A percentile compares a stretch with the other conserved stretches of the same genome.
Evolutionary conservation across 2,113 vertebrate species (phyloP).

Genomic region (Ophthalmolycus amberensis): DNA sequence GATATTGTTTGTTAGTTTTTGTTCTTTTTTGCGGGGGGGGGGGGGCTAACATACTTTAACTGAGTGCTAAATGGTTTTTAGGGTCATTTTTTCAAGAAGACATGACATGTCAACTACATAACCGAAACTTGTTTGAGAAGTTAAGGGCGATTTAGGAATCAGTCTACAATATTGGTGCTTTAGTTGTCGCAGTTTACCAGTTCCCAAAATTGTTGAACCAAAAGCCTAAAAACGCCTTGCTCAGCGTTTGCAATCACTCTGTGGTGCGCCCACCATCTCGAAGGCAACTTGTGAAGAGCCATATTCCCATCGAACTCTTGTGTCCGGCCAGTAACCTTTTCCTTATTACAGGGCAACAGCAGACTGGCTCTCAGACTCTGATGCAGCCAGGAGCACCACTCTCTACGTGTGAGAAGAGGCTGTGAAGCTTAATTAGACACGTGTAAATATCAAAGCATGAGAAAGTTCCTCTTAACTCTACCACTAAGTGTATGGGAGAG

Average conservation of each 20-base stretch:
- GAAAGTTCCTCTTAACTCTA: conserved; percentile 79
- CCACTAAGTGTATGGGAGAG: conserved; percentile 76
- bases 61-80: not conserved
- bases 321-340: conserved; percentile 42
- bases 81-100: not conserved
- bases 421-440: conserved; percentile 74
- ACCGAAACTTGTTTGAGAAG: not conserved
- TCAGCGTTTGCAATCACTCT: conserved; percentile 26
- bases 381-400: conserved; percentile 54
- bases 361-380: conserved; percentile 56
- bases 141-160: not conserved
- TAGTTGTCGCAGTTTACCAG: not conserved
- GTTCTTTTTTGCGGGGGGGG: no score
- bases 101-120: no score
- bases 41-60: no score
- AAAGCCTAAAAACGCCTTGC: conserved; percentile 32
- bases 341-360: conserved; percentile 65
- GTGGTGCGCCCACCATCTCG: conserved; percentile 16
- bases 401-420: conserved; percentile 69
- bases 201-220: conserved; percentile 7
- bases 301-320: conserved; percentile 51
- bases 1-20: no score
- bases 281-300: conserved; percentile 17
- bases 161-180: not conserved
- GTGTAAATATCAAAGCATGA: conserved; percentile 81